These are phyloP conservation scores for Entomobrya proxima DNA, from an alignment of 2,888 invertebrate species.

Conservation along the genomic window DNA sequence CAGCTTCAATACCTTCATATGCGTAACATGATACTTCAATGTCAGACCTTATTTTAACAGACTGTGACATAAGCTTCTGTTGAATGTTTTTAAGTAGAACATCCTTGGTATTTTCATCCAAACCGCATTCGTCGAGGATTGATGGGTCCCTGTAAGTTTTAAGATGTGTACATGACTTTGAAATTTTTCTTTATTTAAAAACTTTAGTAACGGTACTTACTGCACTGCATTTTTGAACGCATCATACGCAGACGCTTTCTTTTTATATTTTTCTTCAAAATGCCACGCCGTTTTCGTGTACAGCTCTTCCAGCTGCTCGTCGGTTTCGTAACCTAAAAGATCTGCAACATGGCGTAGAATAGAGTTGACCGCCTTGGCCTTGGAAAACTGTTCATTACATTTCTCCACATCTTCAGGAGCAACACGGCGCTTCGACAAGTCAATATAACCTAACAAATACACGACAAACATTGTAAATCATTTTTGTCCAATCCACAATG, in stretches of 20 bases:
- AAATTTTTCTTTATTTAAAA: conserved; percentile 24
- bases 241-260: conserved; percentile 97
- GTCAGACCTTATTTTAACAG: conserved; percentile 95
- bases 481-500: neutral
- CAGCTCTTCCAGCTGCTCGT: conserved; percentile 95
- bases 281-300: conserved; percentile 98
- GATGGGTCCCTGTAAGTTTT: conserved; percentile 94
- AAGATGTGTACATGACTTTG: no score
- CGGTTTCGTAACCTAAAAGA: conserved; percentile 91
- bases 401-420: conserved; percentile 98
- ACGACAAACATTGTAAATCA: no score
- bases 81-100: conserved; percentile 95
- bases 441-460: conserved; percentile 99
- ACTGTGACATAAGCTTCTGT: conserved; percentile 96
- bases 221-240: conserved; percentile 98
- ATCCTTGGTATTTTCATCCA: conserved; percentile 94
- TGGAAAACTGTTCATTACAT: conserved; percentile 98
- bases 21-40: conserved; percentile 96
- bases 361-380: conserved; percentile 98
- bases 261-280: conserved; percentile 97
- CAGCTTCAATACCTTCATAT: conserved; percentile 99
- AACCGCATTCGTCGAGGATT: conserved; percentile 95
- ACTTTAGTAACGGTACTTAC: conserved; percentile 81
- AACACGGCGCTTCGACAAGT: conserved; percentile 98
- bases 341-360: conserved; percentile 98